Evolutionary conservation across 2,113 vertebrate species (phyloP), one percentile per base, ranked within the genome.

Genomic region (Ciconia boyciana): DNA sequence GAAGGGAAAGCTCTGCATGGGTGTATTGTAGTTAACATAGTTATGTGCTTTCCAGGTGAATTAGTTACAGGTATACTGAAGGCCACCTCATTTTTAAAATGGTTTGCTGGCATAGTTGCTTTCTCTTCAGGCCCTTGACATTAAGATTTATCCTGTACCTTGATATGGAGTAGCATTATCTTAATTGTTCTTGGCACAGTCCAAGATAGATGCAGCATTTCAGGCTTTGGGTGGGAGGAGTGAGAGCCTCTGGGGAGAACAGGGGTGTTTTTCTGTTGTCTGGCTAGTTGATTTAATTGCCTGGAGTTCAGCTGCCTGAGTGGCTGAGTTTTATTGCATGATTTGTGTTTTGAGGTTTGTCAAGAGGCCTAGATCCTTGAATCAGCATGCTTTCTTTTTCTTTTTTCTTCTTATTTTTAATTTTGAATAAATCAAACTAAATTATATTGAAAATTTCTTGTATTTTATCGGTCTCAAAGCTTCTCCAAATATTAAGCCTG

Each of bases 311-410:
- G 80, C 89, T 85, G 94, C 55, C 36, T 64, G 61, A 91, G 70
- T 0, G 9, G 77, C 81, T 1, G 39, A 61, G 28, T 87, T 95
- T 96, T 82, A 76, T 66, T 69, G 65, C 78, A 36, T 83, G 81
- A 91, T 91, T 94, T 96, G 91, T 95, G 80, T 79, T 62, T 49
- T 49, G 49, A 90, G 89, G 74, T 55, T 89, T 89, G 57, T 95
- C 48, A 65, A 51, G 77, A 87, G 80, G 74, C 83, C 77, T 91
- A 28, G 69, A 57, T 71, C 61, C 48, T 72, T 48, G 61, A 68
- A 78, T 55, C 48, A 57, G n/a, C 29, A 5, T 39, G 31, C 36
- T 62, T 79, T 21, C 65, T 70, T 82, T 64, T 64, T 55, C 4
- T 71, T 16, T 55, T 18, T n/a, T 52, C 19, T 51, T 81, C 32